These are phyloP conservation scores for Allophyes oxyacanthae DNA, from an alignment of 2,888 invertebrate genomes.

Conservation along the genomic window DNA sequence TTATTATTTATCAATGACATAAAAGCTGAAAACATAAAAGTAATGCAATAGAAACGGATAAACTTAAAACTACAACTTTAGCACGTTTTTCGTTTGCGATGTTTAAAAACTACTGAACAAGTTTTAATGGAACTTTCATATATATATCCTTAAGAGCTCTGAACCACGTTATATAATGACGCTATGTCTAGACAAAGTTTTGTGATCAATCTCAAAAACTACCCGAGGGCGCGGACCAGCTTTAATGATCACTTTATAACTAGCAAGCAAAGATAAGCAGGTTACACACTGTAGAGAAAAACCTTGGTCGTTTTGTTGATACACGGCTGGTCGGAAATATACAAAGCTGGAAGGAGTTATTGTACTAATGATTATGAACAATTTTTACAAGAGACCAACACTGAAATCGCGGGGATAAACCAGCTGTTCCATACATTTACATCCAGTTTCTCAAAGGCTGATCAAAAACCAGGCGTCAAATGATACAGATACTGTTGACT, in stretches of 20 bases:
- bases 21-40: conserved; percentile 12
- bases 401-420: too few relatives aligned
- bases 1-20: not conserved
- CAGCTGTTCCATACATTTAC: too few relatives aligned
- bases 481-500: too few relatives aligned
- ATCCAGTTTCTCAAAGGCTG: too few relatives aligned
- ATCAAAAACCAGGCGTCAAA: too few relatives aligned
- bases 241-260: conserved; percentile 37
- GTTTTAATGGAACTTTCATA: conserved; percentile 57
- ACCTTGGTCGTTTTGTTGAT: too few relatives aligned
- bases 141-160: conserved; percentile 45
- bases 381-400: too few relatives aligned
- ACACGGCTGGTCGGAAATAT: too few relatives aligned
- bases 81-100: conserved; percentile 41
- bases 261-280: conserved; percentile 8
- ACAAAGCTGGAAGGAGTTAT: too few relatives aligned
- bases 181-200: conserved; percentile 42
- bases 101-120: conserved; percentile 50
- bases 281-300: not conserved
- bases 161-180: conserved; percentile 32
- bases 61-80: conserved; percentile 36
- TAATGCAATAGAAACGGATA: conserved; percentile 31
- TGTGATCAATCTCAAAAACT: conserved; percentile 38
- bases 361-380: too few relatives aligned
- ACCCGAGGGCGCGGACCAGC: conserved; percentile 10